These are phyloP conservation scores for Heteromormyrus szaboi DNA, from an alignment of 2,797 vertebrate species.

Conservation along the genomic window DNA sequence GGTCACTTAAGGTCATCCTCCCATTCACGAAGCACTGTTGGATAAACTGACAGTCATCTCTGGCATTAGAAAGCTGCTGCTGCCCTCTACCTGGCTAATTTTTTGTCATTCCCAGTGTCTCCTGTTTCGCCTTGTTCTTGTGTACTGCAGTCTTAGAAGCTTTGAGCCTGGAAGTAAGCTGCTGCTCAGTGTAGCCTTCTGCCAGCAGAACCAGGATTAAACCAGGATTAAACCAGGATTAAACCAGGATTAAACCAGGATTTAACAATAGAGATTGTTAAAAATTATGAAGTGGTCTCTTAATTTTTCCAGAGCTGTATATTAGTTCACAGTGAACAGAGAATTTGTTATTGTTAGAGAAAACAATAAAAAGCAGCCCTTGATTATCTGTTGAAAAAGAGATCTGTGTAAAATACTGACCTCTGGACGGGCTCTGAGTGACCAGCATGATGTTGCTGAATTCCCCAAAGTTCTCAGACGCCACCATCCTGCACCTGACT, in stretches of 20 bases:
- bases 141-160: background rate
- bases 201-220: background rate
- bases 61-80: background rate
- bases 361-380: background rate
- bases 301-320: background rate
- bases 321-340: background rate
- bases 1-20: background rate
- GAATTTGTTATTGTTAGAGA: background rate
- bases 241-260: background rate
- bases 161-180: background rate
- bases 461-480: slow-evolving; percentile 69
- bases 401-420: slow-evolving; percentile 35
- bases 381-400: background rate
- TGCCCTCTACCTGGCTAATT: background rate
- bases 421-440: slow-evolving; percentile 40
- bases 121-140: background rate
- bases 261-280: background rate
- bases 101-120: background rate
- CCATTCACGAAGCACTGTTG: background rate
- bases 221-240: background rate
- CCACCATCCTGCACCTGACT: slow-evolving; percentile 69
- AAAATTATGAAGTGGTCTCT: background rate
- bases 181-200: background rate
- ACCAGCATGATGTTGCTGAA: slow-evolving; percentile 75
- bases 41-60: background rate